Percentiles rank a stretch among this genome's conserved stretches.
Conservation (phyloP, 2,113 vertebrate species). For the Xerus inauris region DNA sequence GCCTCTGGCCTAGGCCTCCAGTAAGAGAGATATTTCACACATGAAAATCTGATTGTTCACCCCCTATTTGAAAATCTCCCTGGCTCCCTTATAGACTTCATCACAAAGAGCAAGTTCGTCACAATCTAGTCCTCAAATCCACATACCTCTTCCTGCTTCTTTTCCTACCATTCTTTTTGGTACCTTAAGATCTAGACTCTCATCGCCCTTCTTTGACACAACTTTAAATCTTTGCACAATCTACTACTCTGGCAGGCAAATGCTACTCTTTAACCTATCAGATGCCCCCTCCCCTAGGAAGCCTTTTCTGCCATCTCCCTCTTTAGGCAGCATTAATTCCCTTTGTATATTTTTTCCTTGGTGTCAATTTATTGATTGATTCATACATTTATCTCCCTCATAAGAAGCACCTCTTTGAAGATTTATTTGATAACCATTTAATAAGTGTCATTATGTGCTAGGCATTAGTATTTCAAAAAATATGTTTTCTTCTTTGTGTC, state of each 20-base stretch:
- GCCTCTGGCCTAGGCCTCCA: not conserved
- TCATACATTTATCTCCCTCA: not conserved
- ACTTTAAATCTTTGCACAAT: not conserved
- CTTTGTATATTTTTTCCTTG: not conserved
- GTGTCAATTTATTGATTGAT: not conserved
- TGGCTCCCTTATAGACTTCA: not conserved
- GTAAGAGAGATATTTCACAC: not conserved
- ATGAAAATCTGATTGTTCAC: not conserved
- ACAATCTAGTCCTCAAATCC: not conserved
- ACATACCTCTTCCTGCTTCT: not conserved
- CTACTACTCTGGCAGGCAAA: not conserved
- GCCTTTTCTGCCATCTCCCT: not conserved
- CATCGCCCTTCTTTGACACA: not conserved
- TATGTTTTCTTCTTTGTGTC: not conserved
- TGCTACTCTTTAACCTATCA: not conserved
- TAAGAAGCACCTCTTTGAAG: not conserved
- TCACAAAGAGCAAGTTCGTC: not conserved
- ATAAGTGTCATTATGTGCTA: not conserved
- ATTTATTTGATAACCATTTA: not conserved
- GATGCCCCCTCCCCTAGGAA: not conserved
- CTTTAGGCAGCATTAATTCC: not conserved
- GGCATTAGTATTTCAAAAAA: not conserved
- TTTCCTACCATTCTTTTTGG: not conserved
- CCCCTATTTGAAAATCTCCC: not conserved
- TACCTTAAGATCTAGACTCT: not conserved